Conservation (phyloP, 2,797 vertebrate genomes). For the Avahi laniger region DNA sequence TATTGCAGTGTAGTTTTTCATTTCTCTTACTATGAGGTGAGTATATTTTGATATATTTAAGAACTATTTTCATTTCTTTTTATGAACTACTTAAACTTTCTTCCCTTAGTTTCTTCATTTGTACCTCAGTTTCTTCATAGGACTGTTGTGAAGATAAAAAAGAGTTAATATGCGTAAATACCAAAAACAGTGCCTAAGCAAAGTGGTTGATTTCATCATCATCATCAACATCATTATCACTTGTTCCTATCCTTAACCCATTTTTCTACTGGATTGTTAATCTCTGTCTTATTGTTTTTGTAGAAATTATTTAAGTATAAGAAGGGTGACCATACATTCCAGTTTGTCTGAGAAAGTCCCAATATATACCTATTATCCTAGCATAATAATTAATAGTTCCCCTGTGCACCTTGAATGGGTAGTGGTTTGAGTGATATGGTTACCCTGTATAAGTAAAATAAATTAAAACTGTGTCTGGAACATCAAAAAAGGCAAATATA, state of each 20-base stretch:
- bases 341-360: neutral
- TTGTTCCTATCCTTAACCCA: neutral
- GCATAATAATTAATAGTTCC: neutral
- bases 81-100: neutral
- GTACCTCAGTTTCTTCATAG: neutral
- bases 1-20: neutral
- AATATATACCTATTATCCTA: neutral
- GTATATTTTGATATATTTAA: neutral
- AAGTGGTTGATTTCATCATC: neutral
- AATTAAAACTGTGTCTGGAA: no score
- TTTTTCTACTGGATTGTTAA: neutral
- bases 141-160: neutral
- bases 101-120: neutral
- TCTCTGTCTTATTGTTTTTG: neutral
- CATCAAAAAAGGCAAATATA: no score
- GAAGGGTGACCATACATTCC: neutral
- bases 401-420: neutral
- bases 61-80: neutral
- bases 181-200: neutral
- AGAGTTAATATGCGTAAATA: neutral
- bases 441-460: neutral
- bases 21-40: neutral
- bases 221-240: neutral
- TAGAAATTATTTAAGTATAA: neutral
- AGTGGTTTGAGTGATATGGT: neutral